Conservation (phyloP, 92 coral and sea anemone species). For the Bergia puertoricense region DNA sequence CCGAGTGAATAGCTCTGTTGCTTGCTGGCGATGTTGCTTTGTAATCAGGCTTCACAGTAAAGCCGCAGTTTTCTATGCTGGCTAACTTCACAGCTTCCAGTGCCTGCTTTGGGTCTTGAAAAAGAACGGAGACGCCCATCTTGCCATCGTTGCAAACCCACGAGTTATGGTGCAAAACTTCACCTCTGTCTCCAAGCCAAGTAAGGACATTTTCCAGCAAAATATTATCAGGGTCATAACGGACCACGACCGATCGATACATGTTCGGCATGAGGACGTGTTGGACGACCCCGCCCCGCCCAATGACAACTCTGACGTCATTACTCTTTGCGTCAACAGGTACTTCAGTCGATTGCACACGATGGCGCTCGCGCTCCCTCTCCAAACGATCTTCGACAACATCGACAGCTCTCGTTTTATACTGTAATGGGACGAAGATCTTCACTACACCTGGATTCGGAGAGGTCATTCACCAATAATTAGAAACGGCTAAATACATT, state of each 20-base stretch:
- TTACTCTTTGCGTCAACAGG: conserved; percentile 27
- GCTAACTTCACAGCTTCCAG: conserved; percentile 9
- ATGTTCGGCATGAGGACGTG: conserved; percentile 75
- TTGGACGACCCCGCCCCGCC: conserved; percentile 65
- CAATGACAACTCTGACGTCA: conserved; percentile 59
- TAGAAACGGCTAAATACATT: too few relatives aligned
- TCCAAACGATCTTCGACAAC: conserved; percentile 52
- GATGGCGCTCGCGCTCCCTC: conserved; percentile 47
- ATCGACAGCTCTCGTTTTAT: conserved; percentile 43
- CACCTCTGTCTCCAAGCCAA: neutral
- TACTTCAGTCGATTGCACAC: conserved; percentile 53
- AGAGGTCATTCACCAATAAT: too few relatives aligned
- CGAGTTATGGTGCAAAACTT: conserved; percentile 1
- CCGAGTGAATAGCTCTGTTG: neutral
- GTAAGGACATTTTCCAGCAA: conserved; percentile 25
- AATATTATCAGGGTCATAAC: conserved; percentile 16
- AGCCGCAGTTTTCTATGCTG: neutral
- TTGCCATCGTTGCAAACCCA: neutral
- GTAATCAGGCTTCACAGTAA: neutral
- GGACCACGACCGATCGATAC: conserved; percentile 68
- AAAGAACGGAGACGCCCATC: conserved; percentile 11
- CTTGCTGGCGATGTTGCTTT: neutral
- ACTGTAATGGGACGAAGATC: conserved; percentile 45
- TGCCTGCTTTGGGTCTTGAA: conserved; percentile 23
- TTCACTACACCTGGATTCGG: conserved; percentile 45